phyloP scores from a whole-genome alignment of 92 coral and sea anemone genomes.

The Zoanthus gigantus region DNA sequence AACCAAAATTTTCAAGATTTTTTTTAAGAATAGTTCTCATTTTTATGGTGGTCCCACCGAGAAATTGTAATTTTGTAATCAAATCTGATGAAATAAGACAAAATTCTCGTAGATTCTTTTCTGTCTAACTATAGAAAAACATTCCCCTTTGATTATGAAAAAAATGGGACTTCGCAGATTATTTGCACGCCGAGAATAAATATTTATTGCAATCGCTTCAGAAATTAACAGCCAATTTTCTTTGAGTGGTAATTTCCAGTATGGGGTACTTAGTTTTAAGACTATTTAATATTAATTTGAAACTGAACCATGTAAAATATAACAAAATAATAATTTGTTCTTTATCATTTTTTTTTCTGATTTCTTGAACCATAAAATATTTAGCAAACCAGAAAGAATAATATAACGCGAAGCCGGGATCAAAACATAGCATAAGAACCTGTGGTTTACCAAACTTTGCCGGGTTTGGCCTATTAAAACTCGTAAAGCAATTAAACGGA shows the following conservation, averaged over 20 bases:
- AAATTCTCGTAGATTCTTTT: neutral
- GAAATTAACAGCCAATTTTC: constrained; percentile 37
- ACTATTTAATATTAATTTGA: constrained; percentile 11
- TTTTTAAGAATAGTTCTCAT: neutral
- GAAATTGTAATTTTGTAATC: constrained; percentile 6
- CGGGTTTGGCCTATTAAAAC: neutral
- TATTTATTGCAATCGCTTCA: neutral
- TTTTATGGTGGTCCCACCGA: constrained; percentile 22
- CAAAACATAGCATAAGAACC: neutral
- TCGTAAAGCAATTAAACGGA: constrained; percentile 1
- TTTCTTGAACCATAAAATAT: constrained; percentile 22
- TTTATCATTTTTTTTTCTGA: neutral
- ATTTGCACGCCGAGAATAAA: constrained; percentile 9
- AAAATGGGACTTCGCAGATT: constrained; percentile 14
- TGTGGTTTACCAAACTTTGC: constrained; percentile 34
- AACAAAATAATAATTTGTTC: neutral
- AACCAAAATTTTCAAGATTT: neutral
- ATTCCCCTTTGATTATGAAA: neutral
- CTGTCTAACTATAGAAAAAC: neutral
- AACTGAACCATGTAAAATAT: neutral
- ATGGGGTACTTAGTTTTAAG: neutral
- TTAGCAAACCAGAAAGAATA: neutral
- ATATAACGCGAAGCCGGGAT: neutral
- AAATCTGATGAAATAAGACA: neutral
- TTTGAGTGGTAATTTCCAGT: constrained; percentile 24